phyloP scores from a whole-genome alignment of 2,113 vertebrate species.

The Urocitellus parryii region DNA sequence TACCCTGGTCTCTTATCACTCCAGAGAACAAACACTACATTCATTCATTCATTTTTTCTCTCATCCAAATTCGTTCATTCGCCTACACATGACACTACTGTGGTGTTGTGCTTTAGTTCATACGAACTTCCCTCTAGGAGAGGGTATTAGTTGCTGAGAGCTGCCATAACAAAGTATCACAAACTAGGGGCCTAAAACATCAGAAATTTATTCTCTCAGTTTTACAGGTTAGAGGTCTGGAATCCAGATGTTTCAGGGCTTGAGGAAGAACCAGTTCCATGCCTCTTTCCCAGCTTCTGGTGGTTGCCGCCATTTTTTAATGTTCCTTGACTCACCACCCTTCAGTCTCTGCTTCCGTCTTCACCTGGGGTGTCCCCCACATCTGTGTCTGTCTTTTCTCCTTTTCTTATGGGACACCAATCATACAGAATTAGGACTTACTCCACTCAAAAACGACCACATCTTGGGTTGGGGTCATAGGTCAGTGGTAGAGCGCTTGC shows the following conservation, averaged over 20 bases:
- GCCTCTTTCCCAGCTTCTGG: not conserved
- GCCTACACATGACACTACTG: not conserved
- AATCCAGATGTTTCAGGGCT: not conserved
- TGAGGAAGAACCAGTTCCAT: not conserved
- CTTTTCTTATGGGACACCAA: not conserved
- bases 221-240: not conserved
- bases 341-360: not conserved
- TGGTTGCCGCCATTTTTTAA: not conserved
- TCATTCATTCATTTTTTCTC: not conserved
- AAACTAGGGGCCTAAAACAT: not conserved
- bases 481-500: too few relatives aligned
- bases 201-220: not conserved
- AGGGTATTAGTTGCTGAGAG: not conserved
- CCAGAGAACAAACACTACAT: slow-evolving; percentile 9
- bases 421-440: not conserved
- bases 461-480: not conserved
- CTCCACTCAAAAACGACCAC: not conserved
- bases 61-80: not conserved
- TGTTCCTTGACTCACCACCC: not conserved
- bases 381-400: not conserved
- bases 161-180: not conserved
- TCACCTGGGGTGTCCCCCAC: not conserved
- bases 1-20: not conserved
- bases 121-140: not conserved
- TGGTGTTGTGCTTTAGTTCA: not conserved